These are phyloP conservation scores for Phengaris arion DNA, from an alignment of 2,888 invertebrate genomes.

Conservation along the genomic window DNA sequence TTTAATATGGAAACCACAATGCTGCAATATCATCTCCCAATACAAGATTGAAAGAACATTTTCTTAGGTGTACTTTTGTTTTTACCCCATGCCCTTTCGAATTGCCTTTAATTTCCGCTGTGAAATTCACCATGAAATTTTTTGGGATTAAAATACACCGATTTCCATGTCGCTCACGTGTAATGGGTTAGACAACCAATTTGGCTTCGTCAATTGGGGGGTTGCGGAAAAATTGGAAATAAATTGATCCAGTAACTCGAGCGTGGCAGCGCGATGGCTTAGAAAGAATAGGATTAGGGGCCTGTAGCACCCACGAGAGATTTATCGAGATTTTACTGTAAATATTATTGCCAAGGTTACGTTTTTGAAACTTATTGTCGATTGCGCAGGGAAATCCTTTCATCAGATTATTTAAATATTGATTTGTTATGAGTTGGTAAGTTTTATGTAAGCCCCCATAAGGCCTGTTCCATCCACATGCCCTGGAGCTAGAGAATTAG, in stretches of 20 bases:
- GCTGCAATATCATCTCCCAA: no score
- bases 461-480: no score
- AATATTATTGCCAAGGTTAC: conserved; percentile 17
- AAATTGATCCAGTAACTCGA: conserved; percentile 65
- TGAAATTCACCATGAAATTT: conserved; percentile 35
- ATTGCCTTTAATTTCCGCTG: conserved; percentile 20
- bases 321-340: conserved; percentile 12
- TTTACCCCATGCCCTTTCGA: not conserved
- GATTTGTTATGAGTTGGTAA: no score
- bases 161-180: conserved; percentile 54
- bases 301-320: conserved; percentile 37
- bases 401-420: no score
- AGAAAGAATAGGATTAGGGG: conserved; percentile 61
- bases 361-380: not conserved
- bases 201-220: conserved; percentile 52
- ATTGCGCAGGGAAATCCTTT: not conserved
- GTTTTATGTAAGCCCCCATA: no score
- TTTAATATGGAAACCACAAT: not conserved
- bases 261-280: conserved; percentile 63
- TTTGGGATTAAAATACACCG: conserved; percentile 55
- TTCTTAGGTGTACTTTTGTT: not conserved
- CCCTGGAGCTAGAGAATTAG: no score
- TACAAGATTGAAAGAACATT: no score
- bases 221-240: conserved; percentile 68
- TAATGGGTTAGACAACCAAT: conserved; percentile 64